Base-by-base conservation (phyloP, 2,888 invertebrate genomes). In the Tipula unca region DNA sequence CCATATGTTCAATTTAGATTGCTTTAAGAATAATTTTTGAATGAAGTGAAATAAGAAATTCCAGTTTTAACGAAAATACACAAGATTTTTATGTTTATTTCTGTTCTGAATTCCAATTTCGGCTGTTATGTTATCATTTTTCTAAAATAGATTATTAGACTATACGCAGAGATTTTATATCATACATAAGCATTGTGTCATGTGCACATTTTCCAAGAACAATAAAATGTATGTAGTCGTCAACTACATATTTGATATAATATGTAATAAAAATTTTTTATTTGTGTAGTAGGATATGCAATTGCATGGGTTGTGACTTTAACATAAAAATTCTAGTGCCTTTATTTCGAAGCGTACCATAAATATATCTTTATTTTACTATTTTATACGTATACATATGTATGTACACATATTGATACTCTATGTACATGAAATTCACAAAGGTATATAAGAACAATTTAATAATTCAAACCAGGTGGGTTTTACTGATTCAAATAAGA, bases 381-480 rank as follows among this genome's bases (percentile, higher is more conserved):
- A 39, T 10, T 10, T 1, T 39, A 39, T 39, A 6, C 6, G 17
- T 17, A 48, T 17, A 48, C 3, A 14, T n/a, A n/a, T n/a, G n/a
- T n/a, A n/a, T n/a, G n/a, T 32, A 48, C 48, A 48, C 6, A 48
- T 5, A 48, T 48, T 39, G 32, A 32, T 32, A 32, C 6, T 32
- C 32, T 32, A 32, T 10, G 10, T 39, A 39, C 13, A 69, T 69
- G 25, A 69, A 69, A 69, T 69, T 20, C 69, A 69, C 69, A 69
- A 48, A 48, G 48, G 48, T 48, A 48, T 48, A 48, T n/a, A 48
- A n/a, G 39, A 39, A 48, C 17, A 48, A 25, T 69, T 69, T 69
- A 69, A 69, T 69, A 69, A 69, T 69, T 25, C 69, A 69, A 69
- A 69, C 69, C 69, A 69, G 69, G 69, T 69, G 69, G 69, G 69